phyloP scores from a whole-genome alignment of 2,113 vertebrate species.

The Amia ocellicauda region DNA sequence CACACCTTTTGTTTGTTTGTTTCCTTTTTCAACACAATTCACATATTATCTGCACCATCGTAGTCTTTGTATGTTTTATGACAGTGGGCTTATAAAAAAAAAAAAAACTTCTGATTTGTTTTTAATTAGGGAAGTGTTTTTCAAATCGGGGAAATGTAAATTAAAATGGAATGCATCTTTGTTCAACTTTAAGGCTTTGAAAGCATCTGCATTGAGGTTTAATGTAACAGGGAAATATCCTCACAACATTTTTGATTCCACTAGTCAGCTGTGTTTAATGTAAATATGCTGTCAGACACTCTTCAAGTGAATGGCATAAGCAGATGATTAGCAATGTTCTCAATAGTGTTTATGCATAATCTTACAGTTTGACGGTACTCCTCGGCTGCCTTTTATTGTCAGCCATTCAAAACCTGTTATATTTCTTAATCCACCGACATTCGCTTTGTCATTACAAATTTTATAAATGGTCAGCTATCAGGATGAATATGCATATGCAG shows the following conservation, averaged over 20 bases:
- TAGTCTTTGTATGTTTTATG: background rate
- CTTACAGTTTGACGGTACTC: slow-evolving; percentile 77
- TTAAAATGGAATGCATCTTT: slow-evolving; percentile 7
- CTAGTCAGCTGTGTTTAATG: slow-evolving; percentile 77
- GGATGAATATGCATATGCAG: slow-evolving; percentile 50
- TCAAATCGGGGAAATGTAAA: background rate
- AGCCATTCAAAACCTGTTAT: slow-evolving; percentile 68
- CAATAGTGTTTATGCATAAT: slow-evolving; percentile 81
- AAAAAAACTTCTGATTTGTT: slow-evolving; percentile 1
- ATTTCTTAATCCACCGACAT: slow-evolving; percentile 55
- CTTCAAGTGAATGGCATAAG: slow-evolving; percentile 89
- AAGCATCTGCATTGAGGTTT: slow-evolving; percentile 11
- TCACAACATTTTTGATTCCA: slow-evolving; percentile 68
- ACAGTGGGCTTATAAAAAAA: background rate
- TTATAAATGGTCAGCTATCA: slow-evolving; percentile 70
- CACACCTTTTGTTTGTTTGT: no score
- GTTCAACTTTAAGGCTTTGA: slow-evolving; percentile 4
- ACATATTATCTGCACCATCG: no score
- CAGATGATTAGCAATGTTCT: slow-evolving; percentile 91
- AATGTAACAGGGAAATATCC: slow-evolving; percentile 66
- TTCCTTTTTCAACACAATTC: no score
- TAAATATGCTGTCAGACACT: slow-evolving; percentile 90
- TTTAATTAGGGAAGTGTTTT: background rate
- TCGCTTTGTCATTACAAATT: slow-evolving; percentile 70
- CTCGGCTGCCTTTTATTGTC: slow-evolving; percentile 66